Percentiles rank a stretch among this genome's conserved stretches.
phyloP scores from a whole-genome alignment of 1,140 invertebrate genomes.

The Cheumatopsyche charites region DNA sequence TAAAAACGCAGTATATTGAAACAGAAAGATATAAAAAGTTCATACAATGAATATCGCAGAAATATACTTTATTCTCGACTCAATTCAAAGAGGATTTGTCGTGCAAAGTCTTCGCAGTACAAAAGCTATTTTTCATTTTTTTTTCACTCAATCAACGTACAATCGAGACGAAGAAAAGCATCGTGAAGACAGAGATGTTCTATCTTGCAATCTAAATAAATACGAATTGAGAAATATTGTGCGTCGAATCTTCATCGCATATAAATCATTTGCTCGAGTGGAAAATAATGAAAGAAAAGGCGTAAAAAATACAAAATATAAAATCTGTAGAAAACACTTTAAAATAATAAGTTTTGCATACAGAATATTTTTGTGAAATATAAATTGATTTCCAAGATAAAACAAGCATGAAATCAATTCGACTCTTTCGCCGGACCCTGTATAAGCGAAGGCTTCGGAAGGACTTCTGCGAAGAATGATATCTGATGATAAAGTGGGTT shows the following conservation, averaged over 20 bases:
- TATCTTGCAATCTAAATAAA: slow-evolving; percentile 10
- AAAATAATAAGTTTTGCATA: no score
- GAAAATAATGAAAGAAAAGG: slow-evolving; percentile 21
- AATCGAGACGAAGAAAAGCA: background rate
- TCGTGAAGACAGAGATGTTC: slow-evolving; percentile 7
- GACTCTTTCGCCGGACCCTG: no score
- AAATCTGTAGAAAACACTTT: slow-evolving; percentile 8
- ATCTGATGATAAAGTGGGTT: slow-evolving; percentile 48
- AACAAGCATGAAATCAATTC: no score
- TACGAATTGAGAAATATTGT: slow-evolving; percentile 7
- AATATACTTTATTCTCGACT: no score
- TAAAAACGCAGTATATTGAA: no score
- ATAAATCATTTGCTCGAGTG: slow-evolving; percentile 43
- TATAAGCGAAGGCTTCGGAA: no score
- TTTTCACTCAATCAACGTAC: slow-evolving; percentile 4
- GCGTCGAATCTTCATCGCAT: slow-evolving; percentile 19
- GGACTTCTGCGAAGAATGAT: slow-evolving; percentile 42
- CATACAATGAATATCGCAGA: no score
- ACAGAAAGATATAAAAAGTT: no score
- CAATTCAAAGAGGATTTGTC: no score
- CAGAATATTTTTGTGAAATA: no score
- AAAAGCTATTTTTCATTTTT: slow-evolving; percentile 20
- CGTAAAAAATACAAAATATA: background rate
- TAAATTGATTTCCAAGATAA: no score
- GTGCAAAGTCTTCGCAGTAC: no score